A percentile compares a stretch with the other conserved stretches of the same genome.
Evolutionary conservation across 2,888 invertebrate species (phyloP).

Genomic region (Conus canariensis): DNA sequence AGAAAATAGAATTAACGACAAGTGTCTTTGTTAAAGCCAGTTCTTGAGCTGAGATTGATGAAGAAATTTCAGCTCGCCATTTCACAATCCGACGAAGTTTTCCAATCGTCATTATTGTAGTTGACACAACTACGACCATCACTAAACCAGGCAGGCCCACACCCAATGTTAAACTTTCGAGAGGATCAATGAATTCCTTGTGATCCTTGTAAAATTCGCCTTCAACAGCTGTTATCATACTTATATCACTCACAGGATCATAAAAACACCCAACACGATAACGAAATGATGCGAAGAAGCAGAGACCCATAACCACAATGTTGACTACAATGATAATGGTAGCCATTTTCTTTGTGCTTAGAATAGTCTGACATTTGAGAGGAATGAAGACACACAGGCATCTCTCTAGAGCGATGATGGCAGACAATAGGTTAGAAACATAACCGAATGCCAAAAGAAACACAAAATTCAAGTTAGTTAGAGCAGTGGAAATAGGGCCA

Average conservation of each 20-base stretch:
- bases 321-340: not conserved
- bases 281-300: not conserved
- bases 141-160: not conserved
- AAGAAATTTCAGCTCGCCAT: not conserved
- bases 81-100: not conserved
- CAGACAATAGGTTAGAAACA: not conserved
- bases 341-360: constrained; percentile 5
- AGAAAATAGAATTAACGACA: not conserved
- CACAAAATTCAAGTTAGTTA: not conserved
- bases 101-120: not conserved
- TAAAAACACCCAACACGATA: not conserved
- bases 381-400: not conserved
- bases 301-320: not conserved
- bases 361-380: not conserved
- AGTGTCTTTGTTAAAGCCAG: constrained; percentile 6
- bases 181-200: not conserved
- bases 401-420: not conserved
- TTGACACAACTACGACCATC: not conserved
- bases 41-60: not conserved
- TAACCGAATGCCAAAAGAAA: not conserved
- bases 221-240: not conserved
- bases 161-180: not conserved
- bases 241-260: not conserved
- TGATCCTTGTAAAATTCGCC: constrained; percentile 2
- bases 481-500: not conserved